Base-by-base conservation (phyloP, 2,113 vertebrate genomes). In the Antigone vipio region DNA sequence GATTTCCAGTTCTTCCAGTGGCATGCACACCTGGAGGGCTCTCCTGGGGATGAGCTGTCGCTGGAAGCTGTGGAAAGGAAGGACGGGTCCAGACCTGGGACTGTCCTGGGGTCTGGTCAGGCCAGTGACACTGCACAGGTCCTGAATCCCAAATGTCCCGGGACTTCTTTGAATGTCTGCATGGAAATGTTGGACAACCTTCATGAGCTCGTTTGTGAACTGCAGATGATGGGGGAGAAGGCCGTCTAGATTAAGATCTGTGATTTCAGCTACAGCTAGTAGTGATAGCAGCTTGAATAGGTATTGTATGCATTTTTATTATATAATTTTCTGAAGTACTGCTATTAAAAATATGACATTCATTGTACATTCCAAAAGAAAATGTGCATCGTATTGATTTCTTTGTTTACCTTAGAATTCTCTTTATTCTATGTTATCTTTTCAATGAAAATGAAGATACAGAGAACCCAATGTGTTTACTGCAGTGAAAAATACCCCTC, bases 161-260 rank as follows among this genome's bases (percentile, higher is more conserved):
- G 45, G 24, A 2, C 12, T 13, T 11, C 55, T 32, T 4, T 8
- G 13, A 8, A 8, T 7, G 47, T 45, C 49, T 60, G 49, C 18
- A 0, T 3, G 40, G 89, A n/a, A 38, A 13, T 1, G 55, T 0
- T 24, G 52, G 40, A 5, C 12, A 10, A 8, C 22, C 20, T 12
- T 10, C 38, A 0, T 0, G 21, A 19, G 22, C 32, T 26, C 3
- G 1, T 38, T 13, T 9, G 38, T 42, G 15, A 14, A 6, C 12
- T n/a, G 1, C 3, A 32, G 58, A 2, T 0, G 0, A 2, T 1
- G 16, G 2, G 8, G 82, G 15, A 49, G 49, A 32, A 35, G 53
- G 35, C 30, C 42, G 27, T 3, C 56, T 27, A 22, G 75, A 14
- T n/a, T 15, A 0, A 18, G 58, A 29, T 26, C 83, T 42, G 76